These are phyloP conservation scores for Tipula helvola DNA, from an alignment of 2,888 invertebrate species.

Conservation along the genomic window DNA sequence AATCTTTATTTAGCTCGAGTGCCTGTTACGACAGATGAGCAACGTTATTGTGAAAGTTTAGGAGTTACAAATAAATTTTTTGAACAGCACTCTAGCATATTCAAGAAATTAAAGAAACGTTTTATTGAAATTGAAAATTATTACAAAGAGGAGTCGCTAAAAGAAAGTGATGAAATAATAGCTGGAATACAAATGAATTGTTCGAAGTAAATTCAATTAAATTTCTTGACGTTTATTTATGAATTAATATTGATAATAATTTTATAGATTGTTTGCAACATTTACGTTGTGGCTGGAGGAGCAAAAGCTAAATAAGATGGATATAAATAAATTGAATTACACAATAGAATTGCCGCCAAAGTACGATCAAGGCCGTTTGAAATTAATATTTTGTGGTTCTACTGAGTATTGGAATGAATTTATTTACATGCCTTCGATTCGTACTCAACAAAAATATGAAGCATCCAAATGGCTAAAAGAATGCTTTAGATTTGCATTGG, in stretches of 20 bases:
- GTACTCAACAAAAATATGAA: slow-evolving; percentile 39
- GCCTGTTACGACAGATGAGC: slow-evolving; percentile 30
- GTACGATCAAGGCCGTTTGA: slow-evolving; percentile 52
- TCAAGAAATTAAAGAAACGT: slow-evolving; percentile 56
- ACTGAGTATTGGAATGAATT: slow-evolving; percentile 55
- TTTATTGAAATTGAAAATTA: slow-evolving; percentile 49
- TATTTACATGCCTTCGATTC: slow-evolving; percentile 44
- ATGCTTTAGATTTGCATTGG: slow-evolving; percentile 35
- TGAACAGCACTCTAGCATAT: slow-evolving; percentile 52
- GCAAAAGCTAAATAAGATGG: slow-evolving; percentile 50
- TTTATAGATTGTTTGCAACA: slow-evolving; percentile 45
- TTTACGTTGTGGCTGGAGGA: slow-evolving; percentile 69
- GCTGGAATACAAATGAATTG: slow-evolving; percentile 31
- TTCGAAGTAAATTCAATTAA: slow-evolving; percentile 23
- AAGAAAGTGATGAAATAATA: slow-evolving; percentile 28
- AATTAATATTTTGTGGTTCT: slow-evolving; percentile 47
- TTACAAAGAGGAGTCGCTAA: slow-evolving; percentile 39
- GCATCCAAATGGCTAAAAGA: slow-evolving; percentile 43
- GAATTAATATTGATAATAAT: slow-evolving; percentile 11
- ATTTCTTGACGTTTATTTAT: not conserved
- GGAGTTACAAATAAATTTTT: slow-evolving; percentile 67
- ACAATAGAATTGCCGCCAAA: slow-evolving; percentile 57
- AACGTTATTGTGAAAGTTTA: slow-evolving; percentile 12
- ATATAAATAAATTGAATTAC: slow-evolving; percentile 37
- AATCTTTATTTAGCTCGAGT: slow-evolving; percentile 51